Base-by-base conservation (phyloP, 1,140 invertebrate genomes). In the Drosophila lini region DNA sequence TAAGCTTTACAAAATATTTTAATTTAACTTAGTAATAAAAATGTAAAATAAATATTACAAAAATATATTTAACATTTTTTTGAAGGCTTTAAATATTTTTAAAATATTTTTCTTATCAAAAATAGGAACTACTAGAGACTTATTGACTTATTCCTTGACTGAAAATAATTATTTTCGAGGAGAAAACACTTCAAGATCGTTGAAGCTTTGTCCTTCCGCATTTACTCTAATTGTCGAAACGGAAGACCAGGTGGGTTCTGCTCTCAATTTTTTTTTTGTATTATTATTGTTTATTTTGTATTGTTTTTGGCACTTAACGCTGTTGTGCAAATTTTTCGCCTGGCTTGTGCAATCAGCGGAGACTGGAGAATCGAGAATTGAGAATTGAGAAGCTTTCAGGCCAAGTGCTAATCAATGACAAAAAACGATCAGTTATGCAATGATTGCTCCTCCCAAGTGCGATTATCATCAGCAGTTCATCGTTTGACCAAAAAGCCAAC, bases 351-450 rank as follows among this genome's bases (percentile, higher is more conserved):
- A 45, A 62, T 62, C 22, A 3, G 10, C 44, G 3, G 19, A 32
- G 32, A 53, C 8, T 40, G 8, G 22, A 44, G n/a, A 31, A 34
- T 61, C 13, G 57, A 32, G 31, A 63, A 60, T 31, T n/a, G 57
- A 32, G 31, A 63, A 60, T 31, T n/a, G 41, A 40, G 38, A 34
- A 36, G 13, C 68, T 44, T 70, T 61, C 56, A 56, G 47, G 16
- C 47, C 70, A 82, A 82, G 80, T 82, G 70, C 70, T 82, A 79
- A 82, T 82, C 80, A 85, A 86, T 86, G 78, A 85, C 74, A 85
- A 58, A 84, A 62, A 86, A 47, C 63, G 57, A 73, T 60, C 63
- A 16, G 44, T 83, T 84, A 76, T 74, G 81, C 58, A 85, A 83
- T 25, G 48, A 34, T 32, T 40, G 48, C 41, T 68, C 31, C 36